These are phyloP conservation scores for Heterotilapia buettikoferi DNA, from an alignment of 2,113 vertebrate species.

Conservation along the genomic window DNA sequence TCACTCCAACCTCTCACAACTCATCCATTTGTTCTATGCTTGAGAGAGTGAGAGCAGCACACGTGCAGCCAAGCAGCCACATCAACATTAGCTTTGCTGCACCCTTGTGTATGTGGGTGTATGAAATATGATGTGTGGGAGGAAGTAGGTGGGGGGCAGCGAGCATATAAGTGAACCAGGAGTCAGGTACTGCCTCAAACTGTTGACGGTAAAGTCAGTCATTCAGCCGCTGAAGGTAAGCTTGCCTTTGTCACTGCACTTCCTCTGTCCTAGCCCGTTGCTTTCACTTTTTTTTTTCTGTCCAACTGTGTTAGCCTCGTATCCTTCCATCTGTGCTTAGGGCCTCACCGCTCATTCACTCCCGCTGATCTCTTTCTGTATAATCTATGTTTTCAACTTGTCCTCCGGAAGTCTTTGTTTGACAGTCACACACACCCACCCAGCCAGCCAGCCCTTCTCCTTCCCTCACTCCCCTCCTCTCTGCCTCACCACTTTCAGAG, in stretches of 20 bases:
- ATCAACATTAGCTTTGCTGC: conserved; percentile 30
- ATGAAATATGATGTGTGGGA: conserved; percentile 45
- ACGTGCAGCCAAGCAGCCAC: conserved; percentile 16
- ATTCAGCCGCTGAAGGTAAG: conserved; percentile 44
- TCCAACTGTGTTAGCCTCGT: not conserved
- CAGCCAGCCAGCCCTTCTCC: conserved; percentile 25
- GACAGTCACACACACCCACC: conserved; percentile 20
- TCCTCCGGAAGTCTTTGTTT: conserved; percentile 60
- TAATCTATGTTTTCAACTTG: conserved; percentile 47
- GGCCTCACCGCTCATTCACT: not conserved
- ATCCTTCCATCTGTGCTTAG: not conserved
- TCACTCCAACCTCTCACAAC: conserved; percentile 5
- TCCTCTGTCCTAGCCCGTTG: conserved; percentile 45
- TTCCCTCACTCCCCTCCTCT: conserved; percentile 56
- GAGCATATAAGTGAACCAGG: conserved; percentile 38
- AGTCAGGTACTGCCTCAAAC: conserved; percentile 56
- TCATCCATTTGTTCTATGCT: conserved; percentile 23
- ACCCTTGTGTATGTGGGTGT: conserved; percentile 47
- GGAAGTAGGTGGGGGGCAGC: conserved; percentile 40
- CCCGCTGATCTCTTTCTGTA: conserved; percentile 5
- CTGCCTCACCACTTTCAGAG: conserved; percentile 49
- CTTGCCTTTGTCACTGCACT: conserved; percentile 36
- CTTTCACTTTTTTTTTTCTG: conserved; percentile 40
- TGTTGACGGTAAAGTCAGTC: conserved; percentile 20
- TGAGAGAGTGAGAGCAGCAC: conserved; percentile 11